Evolutionary conservation across 2,888 invertebrate genomes (phyloP).

Genomic region (Spodoptera exigua): DNA sequence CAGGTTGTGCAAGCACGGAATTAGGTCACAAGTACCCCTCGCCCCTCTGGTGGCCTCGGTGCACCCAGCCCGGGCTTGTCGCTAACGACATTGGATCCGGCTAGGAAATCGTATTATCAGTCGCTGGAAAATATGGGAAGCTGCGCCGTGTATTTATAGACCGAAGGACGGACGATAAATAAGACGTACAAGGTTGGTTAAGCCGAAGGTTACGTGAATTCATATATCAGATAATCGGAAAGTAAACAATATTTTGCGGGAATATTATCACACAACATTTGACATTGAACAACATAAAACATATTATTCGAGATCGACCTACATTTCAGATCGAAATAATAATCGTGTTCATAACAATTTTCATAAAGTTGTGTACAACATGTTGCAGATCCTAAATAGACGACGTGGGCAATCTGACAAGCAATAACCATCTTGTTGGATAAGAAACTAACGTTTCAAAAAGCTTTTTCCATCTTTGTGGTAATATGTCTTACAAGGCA

Average conservation of each 20-base stretch:
- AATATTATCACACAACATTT: neutral
- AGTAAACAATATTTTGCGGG: conserved; percentile 19
- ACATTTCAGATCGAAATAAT: too few species aligned
- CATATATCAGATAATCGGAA: conserved; percentile 19
- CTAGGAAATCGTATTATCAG: conserved; percentile 62
- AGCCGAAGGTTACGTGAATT: conserved; percentile 46
- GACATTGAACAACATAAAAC: too few species aligned
- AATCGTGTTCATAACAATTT: too few species aligned
- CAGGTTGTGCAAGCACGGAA: conserved; percentile 81
- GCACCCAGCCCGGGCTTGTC: conserved; percentile 59
- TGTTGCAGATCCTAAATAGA: too few species aligned
- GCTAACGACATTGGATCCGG: conserved; percentile 53
- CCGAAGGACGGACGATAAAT: conserved; percentile 59
- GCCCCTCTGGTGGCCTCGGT: conserved; percentile 59
- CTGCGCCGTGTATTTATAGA: conserved; percentile 65
- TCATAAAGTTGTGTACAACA: too few species aligned
- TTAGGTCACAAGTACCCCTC: conserved; percentile 77
- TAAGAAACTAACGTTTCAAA: too few species aligned
- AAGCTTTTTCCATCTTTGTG: too few species aligned
- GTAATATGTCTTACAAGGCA: too few species aligned
- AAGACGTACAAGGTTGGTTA: conserved; percentile 53
- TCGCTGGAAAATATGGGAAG: conserved; percentile 56
- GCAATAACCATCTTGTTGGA: too few species aligned
- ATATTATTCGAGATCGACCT: too few species aligned
- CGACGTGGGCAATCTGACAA: too few species aligned